Percentiles rank a stretch among this genome's conserved stretches.
These are phyloP conservation scores for Buathra laborator DNA, from an alignment of 2,888 invertebrate genomes.

Conservation along the genomic window DNA sequence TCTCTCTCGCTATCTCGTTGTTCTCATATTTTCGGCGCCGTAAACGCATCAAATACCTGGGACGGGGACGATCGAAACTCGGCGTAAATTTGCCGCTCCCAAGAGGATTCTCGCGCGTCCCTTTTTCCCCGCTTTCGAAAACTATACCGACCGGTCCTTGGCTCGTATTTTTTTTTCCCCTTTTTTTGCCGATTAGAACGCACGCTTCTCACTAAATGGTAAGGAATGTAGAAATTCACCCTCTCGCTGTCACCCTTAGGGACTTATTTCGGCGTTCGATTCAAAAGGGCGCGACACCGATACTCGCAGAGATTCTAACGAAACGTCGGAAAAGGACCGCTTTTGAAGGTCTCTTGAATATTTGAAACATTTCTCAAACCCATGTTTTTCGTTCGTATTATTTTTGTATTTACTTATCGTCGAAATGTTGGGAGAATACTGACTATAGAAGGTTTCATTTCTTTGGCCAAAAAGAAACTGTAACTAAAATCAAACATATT, in stretches of 20 bases:
- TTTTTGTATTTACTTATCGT: slow-evolving; percentile 9
- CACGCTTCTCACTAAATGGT: slow-evolving; percentile 66
- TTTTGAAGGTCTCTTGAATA: slow-evolving; percentile 1
- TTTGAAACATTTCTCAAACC: background rate
- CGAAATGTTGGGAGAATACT: background rate
- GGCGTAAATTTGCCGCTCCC: slow-evolving; percentile 61
- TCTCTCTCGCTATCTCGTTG: slow-evolving; percentile 10
- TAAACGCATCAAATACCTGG: slow-evolving; percentile 35
- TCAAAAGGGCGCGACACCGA: slow-evolving; percentile 62
- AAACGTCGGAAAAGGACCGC: slow-evolving; percentile 14
- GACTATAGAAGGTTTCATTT: background rate
- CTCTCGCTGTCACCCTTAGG: slow-evolving; percentile 53
- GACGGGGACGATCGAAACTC: slow-evolving; percentile 24
- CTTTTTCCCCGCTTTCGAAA: slow-evolving; percentile 50
- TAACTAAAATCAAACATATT: too few species aligned
- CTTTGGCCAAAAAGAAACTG: background rate
- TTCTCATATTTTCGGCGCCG: slow-evolving; percentile 47
- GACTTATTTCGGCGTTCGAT: slow-evolving; percentile 75
- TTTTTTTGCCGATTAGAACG: slow-evolving; percentile 66
- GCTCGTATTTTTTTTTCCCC: slow-evolving; percentile 18
- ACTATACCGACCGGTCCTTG: slow-evolving; percentile 39
- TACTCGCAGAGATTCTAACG: slow-evolving; percentile 30
- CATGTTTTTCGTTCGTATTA: background rate
- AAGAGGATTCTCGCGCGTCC: slow-evolving; percentile 46
- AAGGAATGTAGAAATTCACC: slow-evolving; percentile 73